Conservation (phyloP, 37 sponge, comb jelly and placozoan species). For the Axinella damicornis region DNA sequence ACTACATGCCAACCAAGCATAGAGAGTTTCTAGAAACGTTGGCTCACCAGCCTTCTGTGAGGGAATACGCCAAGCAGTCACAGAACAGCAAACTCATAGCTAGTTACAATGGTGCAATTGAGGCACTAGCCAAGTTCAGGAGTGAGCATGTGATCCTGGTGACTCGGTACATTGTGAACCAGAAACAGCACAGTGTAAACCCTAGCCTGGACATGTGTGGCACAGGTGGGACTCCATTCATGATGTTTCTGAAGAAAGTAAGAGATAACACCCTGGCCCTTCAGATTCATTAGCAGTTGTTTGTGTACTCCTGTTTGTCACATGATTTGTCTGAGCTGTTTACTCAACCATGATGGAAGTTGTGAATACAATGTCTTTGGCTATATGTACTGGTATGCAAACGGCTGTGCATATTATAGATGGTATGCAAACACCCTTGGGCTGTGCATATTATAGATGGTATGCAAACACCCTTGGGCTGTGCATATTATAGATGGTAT, state of each 20-base stretch:
- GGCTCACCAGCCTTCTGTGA: constrained; percentile 36
- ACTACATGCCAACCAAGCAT: constrained; percentile 71
- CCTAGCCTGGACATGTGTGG: constrained; percentile 50
- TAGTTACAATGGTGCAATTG: constrained; percentile 52
- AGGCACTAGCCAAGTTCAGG: constrained; percentile 54
- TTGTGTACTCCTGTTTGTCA: no score
- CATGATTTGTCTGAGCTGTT: no score
- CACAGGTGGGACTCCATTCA: constrained; percentile 63
- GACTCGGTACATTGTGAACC: constrained; percentile 62
- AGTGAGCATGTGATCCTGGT: constrained; percentile 62
- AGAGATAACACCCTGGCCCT: constrained; percentile 55
- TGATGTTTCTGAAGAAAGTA: constrained; percentile 54
- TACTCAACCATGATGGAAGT: no score
- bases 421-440: no score
- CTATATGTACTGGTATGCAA: no score
- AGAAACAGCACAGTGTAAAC: constrained; percentile 32
- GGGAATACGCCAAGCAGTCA: constrained; percentile 39
- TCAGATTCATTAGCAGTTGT: no score
- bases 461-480: no score
- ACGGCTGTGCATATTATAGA: no score
- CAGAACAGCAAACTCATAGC: constrained; percentile 1
- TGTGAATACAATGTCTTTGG: no score
- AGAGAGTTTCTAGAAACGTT: constrained; percentile 57
- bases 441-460: no score
- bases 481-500: no score